phyloP scores from a whole-genome alignment of 2,113 vertebrate species.

The Xiphias gladius region DNA sequence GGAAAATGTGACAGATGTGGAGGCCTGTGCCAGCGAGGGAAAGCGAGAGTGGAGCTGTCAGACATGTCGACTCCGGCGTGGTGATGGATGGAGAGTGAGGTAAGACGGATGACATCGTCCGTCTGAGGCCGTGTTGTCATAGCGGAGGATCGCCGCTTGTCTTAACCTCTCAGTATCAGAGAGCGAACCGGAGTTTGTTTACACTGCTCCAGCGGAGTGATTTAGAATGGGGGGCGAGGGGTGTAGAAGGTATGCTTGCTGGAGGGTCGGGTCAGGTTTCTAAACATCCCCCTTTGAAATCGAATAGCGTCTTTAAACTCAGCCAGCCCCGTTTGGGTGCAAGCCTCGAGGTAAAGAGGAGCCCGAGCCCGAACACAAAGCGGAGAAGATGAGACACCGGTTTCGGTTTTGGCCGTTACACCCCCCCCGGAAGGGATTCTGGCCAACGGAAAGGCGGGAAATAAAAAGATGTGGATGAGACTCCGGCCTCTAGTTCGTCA shows the following conservation, averaged over 20 bases:
- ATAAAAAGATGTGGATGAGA: background rate
- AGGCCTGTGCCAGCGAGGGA: conserved; percentile 75
- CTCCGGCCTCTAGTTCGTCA: background rate
- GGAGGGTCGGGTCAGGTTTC: conserved; percentile 80
- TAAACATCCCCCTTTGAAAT: conserved; percentile 86
- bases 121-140: conserved; percentile 83
- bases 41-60: conserved; percentile 84
- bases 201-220: conserved; percentile 83
- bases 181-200: conserved; percentile 86
- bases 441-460: background rate
- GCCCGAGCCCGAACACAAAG: conserved; percentile 65
- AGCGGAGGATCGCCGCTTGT: conserved; percentile 79
- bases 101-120: conserved; percentile 85
- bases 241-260: conserved; percentile 69
- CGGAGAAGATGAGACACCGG: conserved; percentile 24
- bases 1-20: conserved; percentile 78
- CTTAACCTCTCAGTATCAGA: conserved; percentile 83
- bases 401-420: background rate
- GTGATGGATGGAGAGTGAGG: conserved; percentile 87
- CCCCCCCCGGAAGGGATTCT: background rate
- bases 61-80: conserved; percentile 84
- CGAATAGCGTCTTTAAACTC: conserved; percentile 69
- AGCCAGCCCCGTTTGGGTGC: conserved; percentile 46
- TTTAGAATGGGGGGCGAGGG: conserved; percentile 80
- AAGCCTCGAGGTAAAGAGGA: conserved; percentile 42